These are phyloP conservation scores for Lithophane semibrunnea DNA, from an alignment of 2,888 invertebrate genomes.

Conservation along the genomic window DNA sequence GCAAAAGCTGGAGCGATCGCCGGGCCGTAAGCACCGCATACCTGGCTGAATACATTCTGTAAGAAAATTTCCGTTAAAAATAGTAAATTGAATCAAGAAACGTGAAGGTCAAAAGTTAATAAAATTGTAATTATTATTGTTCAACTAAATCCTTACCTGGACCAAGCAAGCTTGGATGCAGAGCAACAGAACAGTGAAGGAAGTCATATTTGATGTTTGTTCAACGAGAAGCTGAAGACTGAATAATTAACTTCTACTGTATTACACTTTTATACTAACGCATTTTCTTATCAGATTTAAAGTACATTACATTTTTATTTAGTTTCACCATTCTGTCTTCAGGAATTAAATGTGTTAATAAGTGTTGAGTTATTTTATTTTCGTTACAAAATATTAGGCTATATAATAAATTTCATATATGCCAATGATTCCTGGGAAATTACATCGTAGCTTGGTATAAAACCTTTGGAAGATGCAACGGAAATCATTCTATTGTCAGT, in stretches of 20 bases:
- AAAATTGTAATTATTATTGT: too few relatives aligned
- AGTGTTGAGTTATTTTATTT: neutral
- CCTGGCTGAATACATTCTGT: constrained; percentile 53
- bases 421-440: constrained; percentile 7
- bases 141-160: constrained; percentile 27
- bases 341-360: constrained; percentile 13
- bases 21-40: constrained; percentile 24
- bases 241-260: constrained; percentile 11
- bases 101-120: neutral
- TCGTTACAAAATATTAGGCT: constrained; percentile 7
- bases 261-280: constrained; percentile 35
- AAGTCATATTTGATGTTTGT: constrained; percentile 44
- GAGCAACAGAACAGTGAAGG: constrained; percentile 49
- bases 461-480: neutral
- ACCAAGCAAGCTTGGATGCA: constrained; percentile 60
- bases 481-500: constrained; percentile 26
- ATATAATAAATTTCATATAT: constrained; percentile 24
- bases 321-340: neutral
- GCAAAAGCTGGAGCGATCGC: constrained; percentile 3
- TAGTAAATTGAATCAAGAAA: too few relatives aligned
- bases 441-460: constrained; percentile 29
- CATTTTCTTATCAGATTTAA: constrained; percentile 23
- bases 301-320: neutral
- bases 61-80: constrained; percentile 30
- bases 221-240: constrained; percentile 42